Evolutionary conservation across 1,140 invertebrate species (phyloP), one percentile per base, ranked within the genome.

Genomic region (Neodiprion lecontei): DNA sequence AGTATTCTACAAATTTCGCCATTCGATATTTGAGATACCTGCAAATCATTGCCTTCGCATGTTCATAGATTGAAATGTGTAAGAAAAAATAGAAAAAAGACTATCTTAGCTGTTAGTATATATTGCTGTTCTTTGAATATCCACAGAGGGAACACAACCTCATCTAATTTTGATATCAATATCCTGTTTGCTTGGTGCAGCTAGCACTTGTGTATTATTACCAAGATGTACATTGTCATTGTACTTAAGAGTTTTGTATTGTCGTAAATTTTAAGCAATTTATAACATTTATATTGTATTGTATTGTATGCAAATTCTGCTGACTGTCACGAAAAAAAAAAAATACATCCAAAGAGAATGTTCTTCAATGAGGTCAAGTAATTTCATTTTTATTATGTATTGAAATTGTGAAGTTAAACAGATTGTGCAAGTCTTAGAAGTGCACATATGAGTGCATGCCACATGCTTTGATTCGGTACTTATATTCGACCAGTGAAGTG

Each of bases 331-430:
- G 5, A 40, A 40, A 40, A 40, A 40, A 14, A 40, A 40, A 40
- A 40, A 40, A 14, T 61, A 17, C 53, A 61, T 61, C 4, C 53
- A 17, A 9, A 5, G 53, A 61, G 53, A 17, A 61, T 4, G 53
- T 12, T 61, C n/a, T 61, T 61, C 53, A 17, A 61, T 61, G n/a
- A 14, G 11, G 53, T 61, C 53, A 17, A 14, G 11, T 5, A 14
- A 61, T 61, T 61, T 61, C 1, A 61, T 14, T 12, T 61, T 61
- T 17, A 61, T 17, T 9, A 61, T 61, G 0, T 17, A 12, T 7
- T 61, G 53, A 61, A 61, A 61, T 61, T 61, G 53, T 61, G n/a
- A 61, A 61, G 53, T 61, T 61, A 61, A 61, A 61, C 11, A 61
- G 53, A 61, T 61, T 14, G 3, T 61, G 53, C 53, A 61, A 61